A percentile compares a stretch with the other conserved stretches of the same genome.
Conservation (phyloP, 2,797 vertebrate species). For the Tarsius wallacei region DNA sequence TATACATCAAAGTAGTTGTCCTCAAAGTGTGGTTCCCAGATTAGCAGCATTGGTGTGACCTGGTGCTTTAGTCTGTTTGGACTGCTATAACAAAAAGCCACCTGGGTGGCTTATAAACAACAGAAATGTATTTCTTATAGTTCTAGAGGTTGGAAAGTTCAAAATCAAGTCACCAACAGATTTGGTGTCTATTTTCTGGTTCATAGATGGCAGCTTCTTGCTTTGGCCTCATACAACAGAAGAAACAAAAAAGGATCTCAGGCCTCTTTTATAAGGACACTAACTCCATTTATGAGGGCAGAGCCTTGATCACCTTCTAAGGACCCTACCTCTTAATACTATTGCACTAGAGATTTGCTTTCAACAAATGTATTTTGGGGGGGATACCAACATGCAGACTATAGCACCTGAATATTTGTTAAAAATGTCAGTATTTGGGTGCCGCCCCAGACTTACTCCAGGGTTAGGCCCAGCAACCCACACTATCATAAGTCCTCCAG, state of each 20-base stretch:
- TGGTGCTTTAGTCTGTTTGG: background rate
- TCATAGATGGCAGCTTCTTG: background rate
- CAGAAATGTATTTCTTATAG: background rate
- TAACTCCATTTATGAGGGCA: background rate
- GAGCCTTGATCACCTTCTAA: background rate
- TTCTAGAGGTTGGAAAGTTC: background rate
- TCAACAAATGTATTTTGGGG: background rate
- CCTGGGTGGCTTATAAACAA: background rate
- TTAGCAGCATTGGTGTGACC: background rate
- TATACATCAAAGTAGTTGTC: background rate
- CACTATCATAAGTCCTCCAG: background rate
- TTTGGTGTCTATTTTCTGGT: background rate
- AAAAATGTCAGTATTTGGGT: background rate
- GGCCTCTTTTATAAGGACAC: too few species aligned
- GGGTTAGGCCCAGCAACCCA: background rate
- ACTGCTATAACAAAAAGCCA: background rate
- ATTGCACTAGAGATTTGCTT: background rate
- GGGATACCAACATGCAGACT: background rate
- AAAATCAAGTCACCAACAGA: background rate
- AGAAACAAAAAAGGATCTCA: background rate
- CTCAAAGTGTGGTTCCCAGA: background rate
- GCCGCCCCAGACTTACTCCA: background rate
- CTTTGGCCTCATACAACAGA: background rate
- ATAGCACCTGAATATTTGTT: background rate
- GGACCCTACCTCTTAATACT: background rate